A percentile compares a stretch with the other conserved stretches of the same genome.
Conservation (phyloP, 2,888 invertebrate species). For the Villa cingulata region DNA sequence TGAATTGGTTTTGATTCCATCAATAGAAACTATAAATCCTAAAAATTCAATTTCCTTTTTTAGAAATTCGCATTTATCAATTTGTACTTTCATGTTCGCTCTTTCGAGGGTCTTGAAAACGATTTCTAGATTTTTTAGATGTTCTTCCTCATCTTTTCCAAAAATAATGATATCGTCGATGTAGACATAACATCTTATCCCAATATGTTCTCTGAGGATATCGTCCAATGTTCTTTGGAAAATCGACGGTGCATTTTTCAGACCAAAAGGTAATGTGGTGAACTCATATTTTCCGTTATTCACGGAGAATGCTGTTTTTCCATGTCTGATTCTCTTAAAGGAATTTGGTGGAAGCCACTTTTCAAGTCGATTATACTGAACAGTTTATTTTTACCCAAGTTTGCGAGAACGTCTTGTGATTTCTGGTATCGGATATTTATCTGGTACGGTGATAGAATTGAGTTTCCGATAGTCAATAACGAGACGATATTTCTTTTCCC, state of each 20-base stretch:
- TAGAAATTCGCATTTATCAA: constrained; percentile 21
- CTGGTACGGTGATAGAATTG: no score
- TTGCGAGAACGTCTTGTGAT: no score
- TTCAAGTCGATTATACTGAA: neutral
- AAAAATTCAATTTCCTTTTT: constrained; percentile 21
- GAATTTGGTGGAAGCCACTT: constrained; percentile 2
- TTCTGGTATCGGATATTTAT: no score
- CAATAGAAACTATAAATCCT: constrained; percentile 20
- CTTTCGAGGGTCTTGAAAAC: constrained; percentile 5
- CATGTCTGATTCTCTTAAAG: neutral
- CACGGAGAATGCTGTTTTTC: neutral
- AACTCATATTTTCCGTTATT: constrained; percentile 4
- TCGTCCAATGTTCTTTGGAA: neutral
- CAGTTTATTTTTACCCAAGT: constrained; percentile 1
- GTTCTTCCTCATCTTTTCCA: constrained; percentile 7
- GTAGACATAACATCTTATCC: constrained; percentile 7
- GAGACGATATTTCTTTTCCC: no score
- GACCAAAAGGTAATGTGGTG: neutral
- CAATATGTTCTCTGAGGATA: constrained; percentile 7
- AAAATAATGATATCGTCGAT: constrained; percentile 11
- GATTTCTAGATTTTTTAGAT: constrained; percentile 5
- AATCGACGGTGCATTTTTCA: constrained; percentile 2
- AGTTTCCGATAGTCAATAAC: no score
- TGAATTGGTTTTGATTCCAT: constrained; percentile 19
- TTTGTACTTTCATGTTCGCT: constrained; percentile 11